Conservation (phyloP, 2,888 invertebrate genomes). For the Drosophila mettleri region DNA sequence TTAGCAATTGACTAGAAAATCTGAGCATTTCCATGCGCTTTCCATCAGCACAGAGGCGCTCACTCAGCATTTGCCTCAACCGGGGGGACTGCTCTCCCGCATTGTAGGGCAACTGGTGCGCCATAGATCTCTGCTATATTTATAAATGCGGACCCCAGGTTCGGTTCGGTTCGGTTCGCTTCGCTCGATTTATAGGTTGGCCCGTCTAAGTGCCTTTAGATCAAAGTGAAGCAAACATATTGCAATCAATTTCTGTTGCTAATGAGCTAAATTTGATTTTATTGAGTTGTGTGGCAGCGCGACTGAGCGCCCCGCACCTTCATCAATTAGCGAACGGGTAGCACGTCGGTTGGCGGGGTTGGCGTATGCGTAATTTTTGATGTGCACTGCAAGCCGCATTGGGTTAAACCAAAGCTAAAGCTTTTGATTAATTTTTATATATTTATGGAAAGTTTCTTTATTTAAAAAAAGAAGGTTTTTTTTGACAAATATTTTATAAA, state of each 20-base stretch:
- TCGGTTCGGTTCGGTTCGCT: slow-evolving; percentile 22
- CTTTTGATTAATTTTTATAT: background rate
- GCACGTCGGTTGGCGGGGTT: background rate
- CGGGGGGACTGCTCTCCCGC: too few relatives aligned
- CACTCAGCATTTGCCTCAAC: slow-evolving; percentile 48
- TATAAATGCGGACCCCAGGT: slow-evolving; percentile 41
- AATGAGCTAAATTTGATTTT: slow-evolving; percentile 78
- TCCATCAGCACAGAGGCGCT: slow-evolving; percentile 43
- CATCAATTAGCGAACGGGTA: slow-evolving; percentile 6
- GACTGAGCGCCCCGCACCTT: background rate
- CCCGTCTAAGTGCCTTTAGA: slow-evolving; percentile 59
- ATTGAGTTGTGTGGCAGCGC: slow-evolving; percentile 62
- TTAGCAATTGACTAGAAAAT: slow-evolving; percentile 51
- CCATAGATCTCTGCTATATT: slow-evolving; percentile 49
- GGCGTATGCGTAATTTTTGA: slow-evolving; percentile 46
- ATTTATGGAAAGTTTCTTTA: background rate
- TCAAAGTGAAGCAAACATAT: slow-evolving; percentile 66
- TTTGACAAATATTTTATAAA: too few relatives aligned
- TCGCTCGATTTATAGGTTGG: slow-evolving; percentile 54
- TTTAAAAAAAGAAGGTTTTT: too few relatives aligned
- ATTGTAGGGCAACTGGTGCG: slow-evolving; percentile 15
- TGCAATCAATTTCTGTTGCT: slow-evolving; percentile 78
- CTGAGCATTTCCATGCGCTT: slow-evolving; percentile 48
- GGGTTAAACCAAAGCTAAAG: slow-evolving; percentile 16
- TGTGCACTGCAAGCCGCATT: slow-evolving; percentile 28